Evolutionary conservation across 2,888 invertebrate species (phyloP).

Genomic region (Meloe dianella): DNA sequence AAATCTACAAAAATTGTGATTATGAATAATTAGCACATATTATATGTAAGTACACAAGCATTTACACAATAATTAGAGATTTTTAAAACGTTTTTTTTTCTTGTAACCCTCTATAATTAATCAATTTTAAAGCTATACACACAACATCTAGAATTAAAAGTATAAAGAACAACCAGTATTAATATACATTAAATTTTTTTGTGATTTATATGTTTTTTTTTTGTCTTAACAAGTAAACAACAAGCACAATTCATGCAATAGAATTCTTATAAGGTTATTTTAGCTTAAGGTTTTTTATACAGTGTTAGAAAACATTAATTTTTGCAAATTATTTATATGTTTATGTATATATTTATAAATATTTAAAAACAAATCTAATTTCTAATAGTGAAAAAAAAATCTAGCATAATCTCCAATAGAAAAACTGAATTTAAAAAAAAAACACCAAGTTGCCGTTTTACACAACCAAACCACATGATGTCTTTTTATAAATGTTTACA

Average conservation of each 20-base stretch:
- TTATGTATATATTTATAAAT: conserved; percentile 38
- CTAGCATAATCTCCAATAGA: conserved; percentile 35
- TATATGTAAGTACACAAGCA: conserved; percentile 44
- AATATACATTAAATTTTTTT: conserved; percentile 48
- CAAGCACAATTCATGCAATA: conserved; percentile 57
- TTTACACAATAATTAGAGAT: conserved; percentile 32
- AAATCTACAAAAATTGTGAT: conserved; percentile 35
- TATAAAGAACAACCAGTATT: conserved; percentile 57
- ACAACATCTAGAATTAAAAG: conserved; percentile 58
- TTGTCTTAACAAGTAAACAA: conserved; percentile 52
- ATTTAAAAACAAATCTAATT: conserved; percentile 39
- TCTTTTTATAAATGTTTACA: not conserved
- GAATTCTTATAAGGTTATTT: conserved; percentile 30
- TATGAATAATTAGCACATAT: conserved; percentile 32
- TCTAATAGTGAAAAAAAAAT: conserved; percentile 18
- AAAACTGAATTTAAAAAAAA: conserved; percentile 31
- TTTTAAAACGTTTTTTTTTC: conserved; percentile 21
- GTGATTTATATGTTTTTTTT: conserved; percentile 53
- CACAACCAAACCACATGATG: conserved; percentile 15
- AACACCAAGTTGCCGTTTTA: conserved; percentile 13
- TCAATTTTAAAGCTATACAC: conserved; percentile 55
- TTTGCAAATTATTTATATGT: conserved; percentile 34
- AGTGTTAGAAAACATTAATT: conserved; percentile 49
- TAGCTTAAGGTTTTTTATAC: conserved; percentile 44
- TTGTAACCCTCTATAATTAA: conserved; percentile 12